A percentile compares a stretch with the other conserved stretches of the same genome.
Evolutionary conservation across 2,888 invertebrate genomes (phyloP).

Genomic region (Thelaira solivaga): DNA sequence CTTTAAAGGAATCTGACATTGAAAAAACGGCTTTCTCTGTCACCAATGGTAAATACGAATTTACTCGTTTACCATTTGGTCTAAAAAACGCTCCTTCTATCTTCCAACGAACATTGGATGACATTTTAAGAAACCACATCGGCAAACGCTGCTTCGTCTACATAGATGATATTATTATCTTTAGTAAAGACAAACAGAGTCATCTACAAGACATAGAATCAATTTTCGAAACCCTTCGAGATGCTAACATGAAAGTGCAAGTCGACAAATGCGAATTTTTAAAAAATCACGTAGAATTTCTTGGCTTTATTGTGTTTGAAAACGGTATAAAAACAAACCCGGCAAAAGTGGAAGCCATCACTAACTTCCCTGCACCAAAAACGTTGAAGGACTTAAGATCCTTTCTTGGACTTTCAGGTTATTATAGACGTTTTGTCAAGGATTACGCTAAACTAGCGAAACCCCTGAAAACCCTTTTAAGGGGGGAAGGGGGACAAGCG

Average conservation of each 20-base stretch:
- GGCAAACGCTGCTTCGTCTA: conserved; percentile 7
- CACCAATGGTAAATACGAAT: conserved; percentile 22
- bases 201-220: conserved; percentile 1
- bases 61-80: no score
- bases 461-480: no score
- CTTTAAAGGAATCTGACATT: neutral
- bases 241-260: conserved; percentile 22
- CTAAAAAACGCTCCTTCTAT: conserved; percentile 9
- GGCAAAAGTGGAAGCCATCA: no score
- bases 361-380: no score
- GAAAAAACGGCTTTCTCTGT: conserved; percentile 1
- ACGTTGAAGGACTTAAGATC: no score
- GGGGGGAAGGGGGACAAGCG: conserved; percentile 3
- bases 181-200: neutral
- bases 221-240: neutral
- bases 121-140: conserved; percentile 5
- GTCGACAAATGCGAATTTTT: no score
- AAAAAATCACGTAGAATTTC: no score
- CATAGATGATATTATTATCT: conserved; percentile 27
- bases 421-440: no score
- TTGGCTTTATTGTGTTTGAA: no score
- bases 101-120: conserved; percentile 1
- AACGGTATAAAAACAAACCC: no score
- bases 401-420: no score
- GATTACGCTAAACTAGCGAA: no score